Base-by-base conservation (phyloP, 1,140 invertebrate genomes). In the Metaphire vulgaris region DNA sequence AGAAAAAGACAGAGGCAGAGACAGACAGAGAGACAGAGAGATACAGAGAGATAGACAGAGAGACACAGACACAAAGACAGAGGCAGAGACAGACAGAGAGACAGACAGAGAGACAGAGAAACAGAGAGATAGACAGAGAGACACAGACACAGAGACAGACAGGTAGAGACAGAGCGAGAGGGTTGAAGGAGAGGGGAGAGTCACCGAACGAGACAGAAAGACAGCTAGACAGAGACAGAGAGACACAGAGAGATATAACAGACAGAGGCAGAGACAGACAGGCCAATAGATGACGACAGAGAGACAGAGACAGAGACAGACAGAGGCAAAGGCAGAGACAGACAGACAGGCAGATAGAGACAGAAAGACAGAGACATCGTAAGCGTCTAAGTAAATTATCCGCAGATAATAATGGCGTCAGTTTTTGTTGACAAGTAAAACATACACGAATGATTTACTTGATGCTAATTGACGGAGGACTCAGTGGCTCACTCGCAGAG, bases 1-100 rank as follows among this genome's bases (percentile, higher is more conserved):
- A 75, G 74, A 75, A 26, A 75, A 65, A 75, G 74, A 75, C 66
- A 69, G 74, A 75, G 67, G 70, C 16, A 69, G 74, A 75, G 67
- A 75, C 66, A 69, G 74, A 75, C 66, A 75, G 74, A 69, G 74
- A 75, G 74, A 75, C 66, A 69, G 74, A 75, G 74, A 75, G 74
- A 69, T n/a, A 75, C 66, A 75, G 67, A 69, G 74, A 75, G 74
- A 75, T 65, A 69, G 74, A 75, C 66, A 75, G 67, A 69, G 74
- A 75, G 67, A 75, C 66, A 69, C 66, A 75, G 74, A 75, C 66
- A 75, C 66, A 75, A 26, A 75, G 65, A 75, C 33, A 72, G 71
- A 72, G 71, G 33, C 14, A 72, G 71, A 72, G 12, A 72, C 14
- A 72, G 12, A 72, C 14, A 72, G 71, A 72, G 71, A 69, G 74